These are phyloP conservation scores for Otocyon megalotis DNA, from an alignment of 2,113 vertebrate genomes.

Conservation along the genomic window DNA sequence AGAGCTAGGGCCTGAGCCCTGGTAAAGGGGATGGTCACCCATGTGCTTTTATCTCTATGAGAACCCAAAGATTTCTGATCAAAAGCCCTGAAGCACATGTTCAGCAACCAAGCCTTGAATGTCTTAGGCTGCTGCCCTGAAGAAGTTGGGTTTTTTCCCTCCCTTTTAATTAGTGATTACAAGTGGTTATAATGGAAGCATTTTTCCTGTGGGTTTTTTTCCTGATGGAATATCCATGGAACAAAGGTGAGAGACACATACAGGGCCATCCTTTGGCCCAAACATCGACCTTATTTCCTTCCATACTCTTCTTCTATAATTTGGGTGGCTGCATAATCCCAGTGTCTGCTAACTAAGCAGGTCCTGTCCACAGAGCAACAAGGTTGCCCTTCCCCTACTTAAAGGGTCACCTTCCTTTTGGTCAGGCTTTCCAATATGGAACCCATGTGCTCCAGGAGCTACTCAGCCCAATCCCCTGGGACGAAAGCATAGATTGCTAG, in stretches of 20 bases:
- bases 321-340: background rate
- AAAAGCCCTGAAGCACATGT: background rate
- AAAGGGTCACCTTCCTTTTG: background rate
- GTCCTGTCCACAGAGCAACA: background rate
- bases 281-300: background rate
- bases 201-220: background rate
- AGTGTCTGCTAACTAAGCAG: background rate
- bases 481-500: background rate
- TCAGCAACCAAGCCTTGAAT: background rate
- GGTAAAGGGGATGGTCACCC: background rate
- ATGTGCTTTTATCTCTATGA: background rate
- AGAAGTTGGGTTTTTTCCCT: background rate
- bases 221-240: background rate
- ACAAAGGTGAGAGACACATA: background rate
- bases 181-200: background rate
- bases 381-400: background rate
- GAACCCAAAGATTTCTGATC: background rate
- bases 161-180: background rate
- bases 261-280: background rate
- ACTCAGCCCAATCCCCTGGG: background rate
- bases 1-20: background rate
- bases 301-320: background rate
- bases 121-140: background rate
- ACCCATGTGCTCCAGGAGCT: background rate
- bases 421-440: background rate